Evolutionary conservation across 2,113 vertebrate genomes (phyloP).

Genomic region (Bothrops jararaca): DNA sequence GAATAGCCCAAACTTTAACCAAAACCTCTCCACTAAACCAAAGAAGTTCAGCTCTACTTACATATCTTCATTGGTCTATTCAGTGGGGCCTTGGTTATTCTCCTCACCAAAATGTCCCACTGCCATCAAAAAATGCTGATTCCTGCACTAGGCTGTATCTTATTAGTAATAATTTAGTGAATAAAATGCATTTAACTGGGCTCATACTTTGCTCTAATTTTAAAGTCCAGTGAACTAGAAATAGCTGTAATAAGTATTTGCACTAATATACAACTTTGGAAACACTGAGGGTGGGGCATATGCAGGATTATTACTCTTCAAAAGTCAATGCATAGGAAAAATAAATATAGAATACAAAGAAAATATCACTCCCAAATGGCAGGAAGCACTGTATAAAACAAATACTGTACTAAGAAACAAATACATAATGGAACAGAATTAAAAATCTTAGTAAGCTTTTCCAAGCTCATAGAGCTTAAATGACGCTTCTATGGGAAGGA

Average conservation of each 20-base stretch:
- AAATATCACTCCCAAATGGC: neutral
- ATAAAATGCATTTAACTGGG: neutral
- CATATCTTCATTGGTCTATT: neutral
- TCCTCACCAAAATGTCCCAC: neutral
- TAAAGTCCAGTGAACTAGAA: neutral
- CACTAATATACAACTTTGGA: neutral
- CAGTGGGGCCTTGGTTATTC: neutral
- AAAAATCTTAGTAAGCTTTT: neutral
- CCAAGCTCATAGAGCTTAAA: neutral
- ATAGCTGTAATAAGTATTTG: neutral
- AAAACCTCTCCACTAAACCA: neutral
- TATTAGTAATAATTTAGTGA: neutral
- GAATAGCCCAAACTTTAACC: neutral
- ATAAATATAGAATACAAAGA: neutral
- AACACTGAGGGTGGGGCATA: accelerated
- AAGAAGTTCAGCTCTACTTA: neutral
- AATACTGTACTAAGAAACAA: neutral
- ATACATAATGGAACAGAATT: neutral
- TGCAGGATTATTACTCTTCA: neutral
- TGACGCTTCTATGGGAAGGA: neutral
- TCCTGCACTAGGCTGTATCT: neutral
- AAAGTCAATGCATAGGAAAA: neutral
- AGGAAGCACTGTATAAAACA: neutral
- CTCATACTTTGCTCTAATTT: neutral
- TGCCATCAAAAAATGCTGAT: neutral